These are phyloP conservation scores for Theonella swinhoei DNA, from an alignment of 37 sponge, comb jelly and placozoan genomes.

Conservation along the genomic window DNA sequence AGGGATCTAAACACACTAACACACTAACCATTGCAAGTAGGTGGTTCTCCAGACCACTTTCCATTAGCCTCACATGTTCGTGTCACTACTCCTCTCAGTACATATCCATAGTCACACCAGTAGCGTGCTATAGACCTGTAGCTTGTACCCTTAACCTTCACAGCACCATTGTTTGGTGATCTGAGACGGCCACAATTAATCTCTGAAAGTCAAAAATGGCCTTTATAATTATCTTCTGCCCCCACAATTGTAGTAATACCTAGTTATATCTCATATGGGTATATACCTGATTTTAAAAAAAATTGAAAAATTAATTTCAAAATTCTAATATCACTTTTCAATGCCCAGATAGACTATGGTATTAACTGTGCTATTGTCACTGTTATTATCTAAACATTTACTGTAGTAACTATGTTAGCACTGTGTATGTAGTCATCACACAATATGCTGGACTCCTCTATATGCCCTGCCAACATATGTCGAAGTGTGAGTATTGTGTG, in stretches of 20 bases:
- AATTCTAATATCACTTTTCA: too few relatives aligned
- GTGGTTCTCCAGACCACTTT: constrained; percentile 6
- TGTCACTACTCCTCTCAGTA: neutral
- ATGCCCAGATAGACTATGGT: too few relatives aligned
- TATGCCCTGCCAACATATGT: neutral
- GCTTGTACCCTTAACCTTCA: neutral
- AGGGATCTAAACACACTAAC: too few relatives aligned
- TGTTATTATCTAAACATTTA: neutral
- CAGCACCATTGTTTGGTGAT: constrained; percentile 26
- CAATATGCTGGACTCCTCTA: neutral
- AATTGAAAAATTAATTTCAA: too few relatives aligned
- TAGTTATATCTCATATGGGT: too few relatives aligned
- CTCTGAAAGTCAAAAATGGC: neutral
- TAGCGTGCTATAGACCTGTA: constrained; percentile 14
- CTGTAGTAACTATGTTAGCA: neutral
- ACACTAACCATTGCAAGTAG: neutral
- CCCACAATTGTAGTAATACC: too few relatives aligned
- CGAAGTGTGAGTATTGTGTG: neutral
- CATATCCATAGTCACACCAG: constrained; percentile 21
- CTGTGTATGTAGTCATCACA: neutral
- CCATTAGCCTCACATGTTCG: neutral
- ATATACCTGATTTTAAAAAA: too few relatives aligned
- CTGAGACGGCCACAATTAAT: constrained; percentile 12
- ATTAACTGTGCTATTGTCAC: too few relatives aligned
- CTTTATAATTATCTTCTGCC: neutral